These are phyloP conservation scores for Empidonax alnorum DNA, from an alignment of 2,113 vertebrate species.

Conservation along the genomic window DNA sequence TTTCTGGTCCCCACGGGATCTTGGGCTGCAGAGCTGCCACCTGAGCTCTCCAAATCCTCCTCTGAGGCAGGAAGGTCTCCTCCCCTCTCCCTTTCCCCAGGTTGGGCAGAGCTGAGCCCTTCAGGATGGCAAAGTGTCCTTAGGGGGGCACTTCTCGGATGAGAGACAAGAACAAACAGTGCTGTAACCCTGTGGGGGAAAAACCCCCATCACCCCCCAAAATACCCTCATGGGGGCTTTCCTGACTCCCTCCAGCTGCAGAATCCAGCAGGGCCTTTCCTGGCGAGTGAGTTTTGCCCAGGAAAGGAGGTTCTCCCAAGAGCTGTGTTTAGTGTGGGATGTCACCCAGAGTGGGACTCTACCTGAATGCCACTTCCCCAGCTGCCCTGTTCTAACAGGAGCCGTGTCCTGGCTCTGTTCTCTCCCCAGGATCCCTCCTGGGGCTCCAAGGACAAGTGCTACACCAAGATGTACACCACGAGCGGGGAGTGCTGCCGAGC, in stretches of 20 bases:
- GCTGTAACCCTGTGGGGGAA: not conserved
- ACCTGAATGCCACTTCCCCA: accelerated
- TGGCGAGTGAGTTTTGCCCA: accelerated
- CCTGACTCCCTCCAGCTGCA: no score
- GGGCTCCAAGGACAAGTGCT: constrained; percentile 70
- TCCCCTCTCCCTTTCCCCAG: not conserved
- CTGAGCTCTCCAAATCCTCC: not conserved
- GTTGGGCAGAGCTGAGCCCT: not conserved
- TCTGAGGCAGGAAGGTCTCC: accelerated
- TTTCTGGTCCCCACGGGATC: accelerated
- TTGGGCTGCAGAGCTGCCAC: not conserved
- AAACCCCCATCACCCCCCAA: not conserved
- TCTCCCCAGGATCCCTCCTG: not conserved
- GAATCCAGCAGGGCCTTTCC: not conserved
- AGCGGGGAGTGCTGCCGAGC: constrained; percentile 86
- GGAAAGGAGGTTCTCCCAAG: not conserved
- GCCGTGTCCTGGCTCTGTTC: not conserved
- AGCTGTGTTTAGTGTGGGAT: accelerated
- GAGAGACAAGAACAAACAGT: not conserved
- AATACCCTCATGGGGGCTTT: accelerated
- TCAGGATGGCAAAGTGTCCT: not conserved
- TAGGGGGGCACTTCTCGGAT: not conserved
- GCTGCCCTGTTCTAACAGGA: not conserved
- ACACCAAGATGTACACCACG: constrained; percentile 74
- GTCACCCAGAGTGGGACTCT: accelerated